Evolutionary conservation across 2,888 invertebrate genomes (phyloP), one percentile per base, ranked within the genome.

Genomic region (Drosophila villosipedis): DNA sequence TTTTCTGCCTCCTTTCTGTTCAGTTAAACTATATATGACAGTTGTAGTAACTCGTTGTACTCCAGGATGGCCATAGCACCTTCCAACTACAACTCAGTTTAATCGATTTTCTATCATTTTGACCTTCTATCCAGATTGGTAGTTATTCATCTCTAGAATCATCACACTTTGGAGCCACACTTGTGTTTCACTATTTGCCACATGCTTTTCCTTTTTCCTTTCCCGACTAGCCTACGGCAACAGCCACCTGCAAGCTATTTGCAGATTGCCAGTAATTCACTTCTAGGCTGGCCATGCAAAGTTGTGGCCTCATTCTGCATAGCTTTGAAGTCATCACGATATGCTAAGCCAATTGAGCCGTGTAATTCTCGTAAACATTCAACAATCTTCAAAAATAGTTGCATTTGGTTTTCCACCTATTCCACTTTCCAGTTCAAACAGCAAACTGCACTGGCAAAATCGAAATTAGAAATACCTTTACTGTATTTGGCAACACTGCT

Each of bases 401-500:
- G 41, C 10, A 41, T n/a, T 14, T 6, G 22, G 22, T 14, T 6
- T 41, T n/a, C 41, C 41, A n/a, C 22, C 43, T 12, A 25, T 16
- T 25, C 16, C 9, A 25, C 9, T 47, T 16, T 47, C 1, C 25
- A 47, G 9, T 2, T 16, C 47, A 47, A 25, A 25, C 25, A 2
- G 16, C 1, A 47, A 25, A 16, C 16, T 47, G 43, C 25, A 47
- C 33, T 25, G 25, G 43, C 12, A 65, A 68, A 55, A 49, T 68
- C 54, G 25, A 55, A 80, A 65, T 62, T 76, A 33, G n/a, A 68
- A 76, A 80, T 66, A 31, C 59, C 12, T 65, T 74, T 68, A 37
- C 63, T 22, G 5, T 28, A 1, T 25, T 25, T 47, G 22, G 16
- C 47, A 47, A 25, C 22, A 16, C 22, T 6, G 16, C 3, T 37